These are phyloP conservation scores for Metridium senile DNA, from an alignment of 92 coral and sea anemone species.

Conservation along the genomic window DNA sequence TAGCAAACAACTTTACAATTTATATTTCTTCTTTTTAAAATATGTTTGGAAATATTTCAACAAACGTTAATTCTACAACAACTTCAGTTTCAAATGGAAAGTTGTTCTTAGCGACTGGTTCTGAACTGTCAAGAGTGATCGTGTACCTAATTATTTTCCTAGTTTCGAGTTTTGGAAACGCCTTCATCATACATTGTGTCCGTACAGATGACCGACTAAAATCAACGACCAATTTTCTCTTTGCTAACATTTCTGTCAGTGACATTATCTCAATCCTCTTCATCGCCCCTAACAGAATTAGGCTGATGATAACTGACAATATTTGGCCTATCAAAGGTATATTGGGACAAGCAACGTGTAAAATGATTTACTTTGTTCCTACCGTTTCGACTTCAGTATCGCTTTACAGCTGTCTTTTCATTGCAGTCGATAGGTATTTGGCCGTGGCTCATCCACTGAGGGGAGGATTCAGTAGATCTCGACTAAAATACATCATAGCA, in stretches of 20 bases:
- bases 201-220: background rate
- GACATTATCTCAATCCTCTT: background rate
- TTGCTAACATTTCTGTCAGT: constrained; percentile 20
- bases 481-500: constrained; percentile 12
- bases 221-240: background rate
- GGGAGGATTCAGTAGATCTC: constrained; percentile 7
- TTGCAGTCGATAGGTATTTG: background rate
- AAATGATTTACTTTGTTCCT: background rate
- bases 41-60: too few relatives aligned
- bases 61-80: too few relatives aligned
- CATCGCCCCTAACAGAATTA: background rate
- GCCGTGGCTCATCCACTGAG: constrained; percentile 13
- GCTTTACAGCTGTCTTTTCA: constrained; percentile 3
- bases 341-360: background rate
- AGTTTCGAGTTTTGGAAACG: background rate
- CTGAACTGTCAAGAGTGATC: background rate
- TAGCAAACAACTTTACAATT: too few relatives aligned
- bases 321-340: background rate
- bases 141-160: constrained; percentile 1
- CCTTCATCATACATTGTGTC: background rate
- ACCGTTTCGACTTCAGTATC: background rate
- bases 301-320: background rate
- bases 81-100: too few relatives aligned
- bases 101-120: too few relatives aligned
- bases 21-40: too few relatives aligned